Evolutionary conservation across 2,797 vertebrate species (phyloP), one percentile per base, ranked within the genome.

Genomic region (Centroberyx gerrardi): DNA sequence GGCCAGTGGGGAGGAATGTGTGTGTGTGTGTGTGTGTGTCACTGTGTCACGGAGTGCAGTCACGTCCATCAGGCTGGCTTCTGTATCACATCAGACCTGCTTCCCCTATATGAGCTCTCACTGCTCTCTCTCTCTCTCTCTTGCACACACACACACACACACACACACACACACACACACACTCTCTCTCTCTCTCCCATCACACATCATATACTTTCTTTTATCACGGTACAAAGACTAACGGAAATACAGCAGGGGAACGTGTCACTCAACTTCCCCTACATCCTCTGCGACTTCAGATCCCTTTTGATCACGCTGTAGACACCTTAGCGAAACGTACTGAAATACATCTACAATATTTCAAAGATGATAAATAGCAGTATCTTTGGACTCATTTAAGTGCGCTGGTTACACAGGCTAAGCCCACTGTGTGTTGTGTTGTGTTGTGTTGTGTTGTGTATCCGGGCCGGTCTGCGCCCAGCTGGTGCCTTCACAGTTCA

Each of bases 51-150:
- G 18, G 61, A 70, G 40, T 75, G 53, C 38, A 73, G 10, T 82
- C 42, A 48, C 58, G 27, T 76, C 62, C 62, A 68, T 72, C 64
- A 36, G 48, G 31, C 55, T 73, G 27, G 17, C 60, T 64, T 70
- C 48, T 54, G 40, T 36, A 60, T 71, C 61, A 63, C 2, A 1
- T 82, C 79, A 82, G 74, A 78, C 77, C 58, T 56, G 71, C 40
- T 82, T 76, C 74, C 65, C 15, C 56, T 85, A 68, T 70, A 3
- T 38, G 56, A 3, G 9, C 29, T 78, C n/a, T 56, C 28, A 75
- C 22, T 13, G 36, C 51, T 69, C 66, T 17, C 31, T 69, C 62
- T 66, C 8, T 52, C 59, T 68, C 8, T 49, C 28, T 48, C 15
- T 27, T 22, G 22, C 22, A 22, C 22, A 22, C 22, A 22, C 22